Conservation (phyloP, 1,140 invertebrate genomes). For the Drosophila novamexicana region DNA sequence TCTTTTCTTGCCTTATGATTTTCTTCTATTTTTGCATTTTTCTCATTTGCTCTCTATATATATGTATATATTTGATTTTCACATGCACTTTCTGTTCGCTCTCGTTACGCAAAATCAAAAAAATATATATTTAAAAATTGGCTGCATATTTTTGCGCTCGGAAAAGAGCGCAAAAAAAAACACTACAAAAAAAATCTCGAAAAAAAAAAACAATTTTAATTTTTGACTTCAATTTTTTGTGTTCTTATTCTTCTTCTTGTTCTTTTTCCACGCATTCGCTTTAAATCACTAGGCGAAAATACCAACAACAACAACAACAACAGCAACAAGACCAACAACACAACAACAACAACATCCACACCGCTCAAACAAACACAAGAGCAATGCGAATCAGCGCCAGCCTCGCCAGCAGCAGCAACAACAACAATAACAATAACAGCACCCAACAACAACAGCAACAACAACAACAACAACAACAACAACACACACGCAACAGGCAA, state of each 20-base stretch:
- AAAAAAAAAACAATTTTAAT: slow-evolving; percentile 55
- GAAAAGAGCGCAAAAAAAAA: slow-evolving; percentile 2
- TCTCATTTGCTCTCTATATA: slow-evolving; percentile 62
- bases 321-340: slow-evolving; percentile 48
- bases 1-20: slow-evolving; percentile 43
- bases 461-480: slow-evolving; percentile 25
- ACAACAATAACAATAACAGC: slow-evolving; percentile 24
- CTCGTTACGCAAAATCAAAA: slow-evolving; percentile 24
- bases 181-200: slow-evolving; percentile 36
- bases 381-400: slow-evolving; percentile 61
- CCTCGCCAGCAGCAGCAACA: slow-evolving; percentile 43
- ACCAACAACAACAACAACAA: slow-evolving; percentile 67
- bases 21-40: slow-evolving; percentile 53
- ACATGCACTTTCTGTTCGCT: slow-evolving; percentile 57
- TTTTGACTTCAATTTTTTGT: slow-evolving; percentile 82
- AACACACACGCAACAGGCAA: slow-evolving; percentile 49
- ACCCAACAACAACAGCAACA: slow-evolving; percentile 8
- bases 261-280: slow-evolving; percentile 75
- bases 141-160: slow-evolving; percentile 59
- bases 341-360: slow-evolving; percentile 61
- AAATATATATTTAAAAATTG: slow-evolving; percentile 47
- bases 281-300: slow-evolving; percentile 77
- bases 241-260: slow-evolving; percentile 78
- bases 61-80: slow-evolving; percentile 35
- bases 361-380: slow-evolving; percentile 75